Evolutionary conservation across 2,113 vertebrate species (phyloP).

Genomic region (Phyllostomus discolor): DNA sequence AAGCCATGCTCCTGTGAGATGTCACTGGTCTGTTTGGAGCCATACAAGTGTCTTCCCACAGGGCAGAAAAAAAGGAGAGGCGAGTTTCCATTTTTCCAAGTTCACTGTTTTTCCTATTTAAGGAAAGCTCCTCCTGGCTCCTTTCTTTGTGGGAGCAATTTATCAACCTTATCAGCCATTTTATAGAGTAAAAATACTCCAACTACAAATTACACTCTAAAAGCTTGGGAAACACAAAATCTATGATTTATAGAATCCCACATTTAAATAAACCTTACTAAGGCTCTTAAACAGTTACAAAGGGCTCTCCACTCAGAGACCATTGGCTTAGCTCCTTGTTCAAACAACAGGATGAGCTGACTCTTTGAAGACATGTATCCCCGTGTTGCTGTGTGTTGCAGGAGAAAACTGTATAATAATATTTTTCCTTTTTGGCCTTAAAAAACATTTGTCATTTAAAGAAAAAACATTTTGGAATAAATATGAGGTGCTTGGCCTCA

Average conservation of each 20-base stretch:
- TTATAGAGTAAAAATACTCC: conserved; percentile 7
- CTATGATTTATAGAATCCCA: conserved; percentile 22
- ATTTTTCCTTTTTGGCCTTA: conserved; percentile 15
- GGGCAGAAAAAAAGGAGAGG: not conserved
- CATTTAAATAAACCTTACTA: conserved; percentile 16
- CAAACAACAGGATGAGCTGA: not conserved
- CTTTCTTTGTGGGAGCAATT: conserved; percentile 26
- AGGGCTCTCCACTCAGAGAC: not conserved
- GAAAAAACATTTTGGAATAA: conserved; percentile 52
- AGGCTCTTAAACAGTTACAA: not conserved
- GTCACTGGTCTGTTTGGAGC: not conserved
- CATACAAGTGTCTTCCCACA: not conserved
- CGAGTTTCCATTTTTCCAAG: not conserved
- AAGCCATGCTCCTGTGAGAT: not conserved
- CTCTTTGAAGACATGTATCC: not conserved
- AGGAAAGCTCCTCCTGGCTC: not conserved
- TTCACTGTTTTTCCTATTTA: conserved; percentile 12
- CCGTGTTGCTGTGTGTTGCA: not conserved
- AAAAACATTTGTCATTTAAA: conserved; percentile 59
- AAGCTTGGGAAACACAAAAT: not conserved
- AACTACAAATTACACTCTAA: conserved; percentile 41
- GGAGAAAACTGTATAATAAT: conserved; percentile 24
- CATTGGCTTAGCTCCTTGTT: not conserved
- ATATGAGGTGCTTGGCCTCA: conserved; percentile 37
- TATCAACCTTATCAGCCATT: conserved; percentile 26